A percentile compares a stretch with the other conserved stretches of the same genome.
Evolutionary conservation across 1,140 invertebrate species (phyloP).

Genomic region (Euschistus heros): DNA sequence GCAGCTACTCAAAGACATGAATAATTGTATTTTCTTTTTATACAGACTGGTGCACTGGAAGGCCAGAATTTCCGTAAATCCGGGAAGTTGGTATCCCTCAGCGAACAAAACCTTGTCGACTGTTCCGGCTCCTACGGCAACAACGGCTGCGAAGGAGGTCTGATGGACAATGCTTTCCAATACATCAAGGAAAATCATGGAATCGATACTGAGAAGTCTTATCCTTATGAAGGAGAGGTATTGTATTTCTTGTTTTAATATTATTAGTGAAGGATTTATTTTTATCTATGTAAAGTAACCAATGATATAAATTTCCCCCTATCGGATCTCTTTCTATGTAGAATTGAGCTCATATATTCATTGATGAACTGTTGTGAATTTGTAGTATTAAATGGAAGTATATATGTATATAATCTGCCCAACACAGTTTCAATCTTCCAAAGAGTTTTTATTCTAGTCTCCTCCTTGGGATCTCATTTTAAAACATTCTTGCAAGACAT

Average conservation of each 20-base stretch:
- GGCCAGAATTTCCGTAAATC: constrained; percentile 86
- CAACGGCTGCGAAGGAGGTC: constrained; percentile 89
- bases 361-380: too few species aligned
- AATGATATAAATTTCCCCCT: background rate
- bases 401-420: too few species aligned
- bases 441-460: too few species aligned
- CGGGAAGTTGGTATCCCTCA: constrained; percentile 76
- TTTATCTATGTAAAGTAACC: background rate
- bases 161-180: constrained; percentile 87
- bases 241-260: background rate
- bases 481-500: too few species aligned
- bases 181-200: constrained; percentile 80
- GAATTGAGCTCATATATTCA: background rate
- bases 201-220: constrained; percentile 85
- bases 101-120: constrained; percentile 95
- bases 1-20: too few species aligned
- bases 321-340: background rate
- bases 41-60: constrained; percentile 84
- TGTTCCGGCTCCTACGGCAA: constrained; percentile 85
- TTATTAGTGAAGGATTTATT: background rate
- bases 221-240: constrained; percentile 53
- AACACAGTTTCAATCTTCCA: too few species aligned
- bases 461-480: too few species aligned
- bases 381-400: too few species aligned
- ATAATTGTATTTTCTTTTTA: constrained; percentile 22